Conservation (phyloP, 2,888 invertebrate species). For the Eudemis profundana region DNA sequence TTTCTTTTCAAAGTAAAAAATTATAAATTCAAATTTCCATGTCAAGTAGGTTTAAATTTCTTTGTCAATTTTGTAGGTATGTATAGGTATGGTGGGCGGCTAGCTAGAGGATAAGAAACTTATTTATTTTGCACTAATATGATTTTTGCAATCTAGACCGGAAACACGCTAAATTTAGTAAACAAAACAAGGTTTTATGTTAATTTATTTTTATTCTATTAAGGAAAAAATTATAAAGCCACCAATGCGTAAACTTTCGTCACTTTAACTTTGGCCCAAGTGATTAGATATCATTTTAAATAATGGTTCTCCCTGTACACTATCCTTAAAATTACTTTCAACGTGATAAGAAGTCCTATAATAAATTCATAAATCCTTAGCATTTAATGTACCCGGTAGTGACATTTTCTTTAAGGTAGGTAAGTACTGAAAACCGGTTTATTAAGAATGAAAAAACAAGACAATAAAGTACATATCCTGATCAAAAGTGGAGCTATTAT, state of each 20-base stretch:
- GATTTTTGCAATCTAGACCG: slow-evolving; percentile 22
- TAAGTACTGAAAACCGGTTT: slow-evolving; percentile 7
- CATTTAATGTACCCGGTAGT: slow-evolving; percentile 29
- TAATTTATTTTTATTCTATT: slow-evolving; percentile 19
- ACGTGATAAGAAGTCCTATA: too few species aligned
- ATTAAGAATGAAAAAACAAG: background rate
- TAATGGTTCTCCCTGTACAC: too few species aligned
- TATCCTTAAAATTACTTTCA: too few species aligned
- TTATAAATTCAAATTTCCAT: too few species aligned
- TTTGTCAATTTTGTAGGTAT: too few species aligned
- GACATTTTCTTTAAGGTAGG: slow-evolving; percentile 19
- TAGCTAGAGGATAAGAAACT: too few species aligned
- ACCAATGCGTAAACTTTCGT: slow-evolving; percentile 66
- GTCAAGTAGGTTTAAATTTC: too few species aligned
- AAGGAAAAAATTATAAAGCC: slow-evolving; percentile 52
- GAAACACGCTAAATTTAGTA: slow-evolving; percentile 34
- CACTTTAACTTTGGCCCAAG: slow-evolving; percentile 25
- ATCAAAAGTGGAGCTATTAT: background rate
- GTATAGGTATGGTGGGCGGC: too few species aligned
- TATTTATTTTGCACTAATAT: background rate
- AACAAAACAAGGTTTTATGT: slow-evolving; percentile 29
- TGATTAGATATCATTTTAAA: too few species aligned
- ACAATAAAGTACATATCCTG: too few species aligned
- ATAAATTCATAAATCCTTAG: background rate
- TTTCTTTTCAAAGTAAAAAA: too few species aligned